phyloP scores from a whole-genome alignment of 1,140 invertebrate genomes.

The Nylanderia fulva region DNA sequence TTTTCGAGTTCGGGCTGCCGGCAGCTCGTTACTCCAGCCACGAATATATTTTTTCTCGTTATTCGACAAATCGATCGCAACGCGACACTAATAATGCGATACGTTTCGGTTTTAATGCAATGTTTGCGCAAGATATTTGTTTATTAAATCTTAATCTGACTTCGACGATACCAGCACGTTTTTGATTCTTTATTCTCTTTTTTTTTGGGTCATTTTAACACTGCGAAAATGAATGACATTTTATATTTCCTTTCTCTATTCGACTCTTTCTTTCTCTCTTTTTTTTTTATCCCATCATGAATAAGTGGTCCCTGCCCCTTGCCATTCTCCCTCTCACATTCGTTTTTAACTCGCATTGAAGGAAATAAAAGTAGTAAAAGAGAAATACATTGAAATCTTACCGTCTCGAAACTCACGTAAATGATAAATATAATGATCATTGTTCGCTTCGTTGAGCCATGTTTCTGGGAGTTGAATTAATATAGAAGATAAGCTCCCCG shows the following conservation, averaged over 20 bases:
- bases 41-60: constrained; percentile 18
- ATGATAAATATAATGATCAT: constrained; percentile 51
- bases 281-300: constrained; percentile 59
- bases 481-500: constrained; percentile 51
- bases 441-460: constrained; percentile 56
- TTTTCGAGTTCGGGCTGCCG: constrained; percentile 33
- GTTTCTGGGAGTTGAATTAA: constrained; percentile 44
- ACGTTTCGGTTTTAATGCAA: neutral
- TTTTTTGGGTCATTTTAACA: neutral
- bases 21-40: neutral
- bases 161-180: neutral
- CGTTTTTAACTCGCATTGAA: constrained; percentile 68
- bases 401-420: constrained; percentile 64
- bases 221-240: neutral
- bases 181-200: neutral
- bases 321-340: constrained; percentile 80
- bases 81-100: neutral
- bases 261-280: constrained; percentile 4
- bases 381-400: constrained; percentile 74
- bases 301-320: constrained; percentile 81
- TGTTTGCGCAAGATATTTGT: neutral
- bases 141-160: neutral
- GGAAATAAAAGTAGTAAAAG: constrained; percentile 65
- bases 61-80: neutral
- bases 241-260: constrained; percentile 27